These are phyloP conservation scores for Vireo griseus DNA, from an alignment of 2,797 vertebrate species.

Conservation along the genomic window DNA sequence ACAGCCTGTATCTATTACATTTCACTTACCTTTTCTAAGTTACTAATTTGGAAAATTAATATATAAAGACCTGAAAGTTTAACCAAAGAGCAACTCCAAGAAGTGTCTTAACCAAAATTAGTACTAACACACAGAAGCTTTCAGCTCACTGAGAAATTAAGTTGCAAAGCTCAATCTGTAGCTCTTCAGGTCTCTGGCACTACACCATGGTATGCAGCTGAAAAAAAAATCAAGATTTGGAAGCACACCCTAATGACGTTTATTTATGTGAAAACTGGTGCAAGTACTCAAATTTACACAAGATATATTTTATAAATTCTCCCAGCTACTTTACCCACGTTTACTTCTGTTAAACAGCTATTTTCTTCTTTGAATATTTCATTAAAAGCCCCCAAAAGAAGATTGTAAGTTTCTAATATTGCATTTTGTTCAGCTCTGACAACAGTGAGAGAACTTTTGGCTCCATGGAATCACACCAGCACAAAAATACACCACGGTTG, in stretches of 20 bases:
- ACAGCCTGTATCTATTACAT: too few species aligned
- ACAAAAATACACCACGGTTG: not conserved
- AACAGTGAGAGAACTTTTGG: not conserved
- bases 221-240: not conserved
- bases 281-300: not conserved
- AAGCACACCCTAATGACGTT: not conserved
- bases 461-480: not conserved
- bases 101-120: not conserved
- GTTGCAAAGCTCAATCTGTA: not conserved
- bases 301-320: not conserved
- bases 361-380: not conserved
- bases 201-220: not conserved
- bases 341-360: not conserved
- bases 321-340: not conserved
- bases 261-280: not conserved
- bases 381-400: not conserved
- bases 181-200: not conserved
- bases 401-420: not conserved
- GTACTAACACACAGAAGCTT: not conserved
- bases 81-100: not conserved
- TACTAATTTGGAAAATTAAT: not conserved
- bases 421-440: not conserved
- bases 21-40: not conserved
- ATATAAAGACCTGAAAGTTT: not conserved
- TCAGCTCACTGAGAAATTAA: not conserved